Evolutionary conservation across 1,140 invertebrate species (phyloP), one percentile per base, ranked within the genome.

Genomic region (Caenorhabditis remanei): DNA sequence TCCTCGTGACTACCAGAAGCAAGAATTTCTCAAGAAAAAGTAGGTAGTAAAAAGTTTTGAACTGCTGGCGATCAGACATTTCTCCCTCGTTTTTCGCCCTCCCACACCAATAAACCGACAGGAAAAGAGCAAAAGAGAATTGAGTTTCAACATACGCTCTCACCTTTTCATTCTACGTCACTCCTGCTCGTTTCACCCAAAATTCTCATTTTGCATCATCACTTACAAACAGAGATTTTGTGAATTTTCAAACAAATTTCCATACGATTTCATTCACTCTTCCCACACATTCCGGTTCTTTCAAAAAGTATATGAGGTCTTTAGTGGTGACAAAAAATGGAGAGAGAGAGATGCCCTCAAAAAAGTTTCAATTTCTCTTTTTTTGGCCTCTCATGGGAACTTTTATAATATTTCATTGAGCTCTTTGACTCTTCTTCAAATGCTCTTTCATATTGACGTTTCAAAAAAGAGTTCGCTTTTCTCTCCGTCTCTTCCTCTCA

Each of bases 231-330:
- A 8, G 58, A 19, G 13, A 24, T n/a, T 65, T 4, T 65, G 13
- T 53, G n/a, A n/a, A 63, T n/a, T n/a, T 24, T 14, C 13, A 21
- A 63, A 53, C 13, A 16, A 53, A 14, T 46, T 46, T 71, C 24
- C 63, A 13, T 9, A 75, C 41, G 46, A 46, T 75, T 75, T 9
- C 67, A 75, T 75, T 9, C 4, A 19, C 19, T n/a, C n/a, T 5
- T 79, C 71, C 71, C 71, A 79, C 71, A 79, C 71, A 79, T 79
- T 79, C 71, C 46, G 71, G 71, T 79, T 79, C n/a, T 79, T 79
- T 79, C 46, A 46, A 79, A 79, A 50, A 79, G 46, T 79, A 50
- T 79, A 79, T 63, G 61, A 63, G 61, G 61, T 63, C 61, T 63
- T 79, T 79, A 32, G 14, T 46, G 41, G 46, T 8, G 71, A 41